Evolutionary conservation across 2,113 vertebrate species (phyloP), one percentile per base, ranked within the genome.

Genomic region (Sylvia atricapilla): DNA sequence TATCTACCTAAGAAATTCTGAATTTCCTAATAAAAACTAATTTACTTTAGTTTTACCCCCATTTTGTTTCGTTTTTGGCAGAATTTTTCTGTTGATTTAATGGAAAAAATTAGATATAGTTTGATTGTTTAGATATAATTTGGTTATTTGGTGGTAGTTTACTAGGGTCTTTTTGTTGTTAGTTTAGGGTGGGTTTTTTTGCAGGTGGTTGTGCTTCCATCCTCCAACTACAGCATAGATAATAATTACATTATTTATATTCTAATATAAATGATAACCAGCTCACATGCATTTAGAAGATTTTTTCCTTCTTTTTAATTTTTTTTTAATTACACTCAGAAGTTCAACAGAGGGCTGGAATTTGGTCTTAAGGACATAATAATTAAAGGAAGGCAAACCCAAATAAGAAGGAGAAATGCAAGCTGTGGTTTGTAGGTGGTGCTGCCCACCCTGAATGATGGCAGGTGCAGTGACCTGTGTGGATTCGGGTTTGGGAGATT

Each of bases 281-380:
- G 21, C 21, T 66, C 11, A 5, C 17, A 6, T 41, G 7, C 6
- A 19, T 73, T 73, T 84, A 13, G 5, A 83, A 80, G 3, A 11
- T 17, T 6, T 8, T 37, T 11, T 21, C 28, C 11, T 39, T 27
- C 0, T 46, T 68, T 77, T 59, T 3, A 53, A 58, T 2, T 1
- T 5, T 35, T 82, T 33, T 8, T 1, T 2, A 39, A 63, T 27
- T n/a, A 11, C 20, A 22, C 35, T 50, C 18, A 33, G 8, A n/a
- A 52, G 17, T 56, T 50, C 56, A 73, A 24, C 1, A 4, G 35
- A 73, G 53, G 59, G 18, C n/a, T 78, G 60, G 33, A 82, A 28
- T 12, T 4, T 0, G 8, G 14, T 43, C 13, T 73, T 23, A 43
- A 64, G 30, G 35, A 21, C 13, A 19, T 10, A 56, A n/a, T 50